A percentile compares a stretch with the other conserved stretches of the same genome.
Conservation (phyloP, 2,888 invertebrate species). For the Cheilosia soror region DNA sequence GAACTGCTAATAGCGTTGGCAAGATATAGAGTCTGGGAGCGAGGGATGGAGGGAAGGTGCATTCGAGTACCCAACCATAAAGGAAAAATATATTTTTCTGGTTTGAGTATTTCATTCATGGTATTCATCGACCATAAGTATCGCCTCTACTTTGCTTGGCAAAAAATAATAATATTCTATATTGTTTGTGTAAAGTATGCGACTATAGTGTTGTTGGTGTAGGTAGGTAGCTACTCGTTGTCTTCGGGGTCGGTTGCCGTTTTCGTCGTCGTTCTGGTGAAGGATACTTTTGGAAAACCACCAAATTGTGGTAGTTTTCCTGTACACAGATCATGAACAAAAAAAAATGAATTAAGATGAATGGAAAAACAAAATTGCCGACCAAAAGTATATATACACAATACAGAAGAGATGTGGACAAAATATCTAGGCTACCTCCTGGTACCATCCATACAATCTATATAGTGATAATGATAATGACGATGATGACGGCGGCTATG, state of each 20-base stretch:
- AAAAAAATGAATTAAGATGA: constrained; percentile 8
- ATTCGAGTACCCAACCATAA: constrained; percentile 39
- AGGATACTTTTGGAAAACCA: constrained; percentile 72
- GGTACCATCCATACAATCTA: constrained; percentile 8
- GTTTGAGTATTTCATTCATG: constrained; percentile 70
- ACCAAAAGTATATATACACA: constrained; percentile 19
- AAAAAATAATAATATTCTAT: constrained; percentile 45
- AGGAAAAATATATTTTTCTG: constrained; percentile 73
- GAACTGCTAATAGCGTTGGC: constrained; percentile 58
- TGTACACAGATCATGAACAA: constrained; percentile 8
- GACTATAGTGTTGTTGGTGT: constrained; percentile 14
- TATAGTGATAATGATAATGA: constrained; percentile 72
- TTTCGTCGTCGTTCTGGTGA: constrained; percentile 36
- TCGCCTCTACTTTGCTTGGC: constrained; percentile 37
- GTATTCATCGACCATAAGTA: constrained; percentile 73
- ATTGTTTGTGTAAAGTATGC: constrained; percentile 58
- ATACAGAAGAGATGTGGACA: constrained; percentile 30
- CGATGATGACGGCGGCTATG: constrained; percentile 69
- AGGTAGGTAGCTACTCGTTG: constrained; percentile 23
- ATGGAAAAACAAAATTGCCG: constrained; percentile 11
- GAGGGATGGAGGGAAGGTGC: constrained; percentile 19
- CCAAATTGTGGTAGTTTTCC: constrained; percentile 69
- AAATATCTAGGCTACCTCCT: constrained; percentile 70
- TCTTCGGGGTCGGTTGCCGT: constrained; percentile 26
- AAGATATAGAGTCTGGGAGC: not conserved